phyloP scores from a whole-genome alignment of 2,113 vertebrate species.

The Prietella phreatophila region DNA sequence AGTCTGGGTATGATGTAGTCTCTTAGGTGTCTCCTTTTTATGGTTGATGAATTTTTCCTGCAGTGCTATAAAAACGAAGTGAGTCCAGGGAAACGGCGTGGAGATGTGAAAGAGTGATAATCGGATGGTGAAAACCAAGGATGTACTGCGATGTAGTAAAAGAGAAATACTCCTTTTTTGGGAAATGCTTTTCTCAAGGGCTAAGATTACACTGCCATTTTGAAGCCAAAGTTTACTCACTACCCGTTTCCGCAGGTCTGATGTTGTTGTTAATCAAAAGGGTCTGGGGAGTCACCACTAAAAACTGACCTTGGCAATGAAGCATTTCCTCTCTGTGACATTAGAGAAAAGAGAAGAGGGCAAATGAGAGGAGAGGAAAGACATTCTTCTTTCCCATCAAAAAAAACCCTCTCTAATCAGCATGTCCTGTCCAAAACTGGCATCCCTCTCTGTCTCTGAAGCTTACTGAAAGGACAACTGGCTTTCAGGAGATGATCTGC shows the following conservation, averaged over 20 bases:
- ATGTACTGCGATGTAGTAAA: neutral
- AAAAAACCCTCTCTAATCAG: neutral
- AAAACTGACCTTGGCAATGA: neutral
- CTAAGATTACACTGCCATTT: neutral
- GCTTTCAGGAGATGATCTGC: conserved; percentile 8
- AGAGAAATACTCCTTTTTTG: neutral
- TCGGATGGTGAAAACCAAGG: neutral
- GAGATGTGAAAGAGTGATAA: neutral
- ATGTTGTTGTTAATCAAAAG: neutral
- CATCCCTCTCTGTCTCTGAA: conserved; percentile 9
- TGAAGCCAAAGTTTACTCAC: neutral
- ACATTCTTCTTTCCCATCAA: neutral
- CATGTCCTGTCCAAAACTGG: neutral
- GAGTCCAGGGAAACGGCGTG: neutral
- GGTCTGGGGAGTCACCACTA: neutral
- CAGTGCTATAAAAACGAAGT: neutral
- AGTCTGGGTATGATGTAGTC: conserved; percentile 8
- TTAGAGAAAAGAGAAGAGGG: neutral
- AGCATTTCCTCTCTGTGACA: neutral
- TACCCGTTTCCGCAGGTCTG: neutral
- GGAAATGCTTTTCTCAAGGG: neutral
- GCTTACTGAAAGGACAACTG: conserved; percentile 6
- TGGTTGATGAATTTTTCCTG: neutral
- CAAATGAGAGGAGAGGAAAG: neutral
- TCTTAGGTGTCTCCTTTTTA: conserved; percentile 11